phyloP scores from a whole-genome alignment of 2,888 invertebrate species.

The Acronicta psi region DNA sequence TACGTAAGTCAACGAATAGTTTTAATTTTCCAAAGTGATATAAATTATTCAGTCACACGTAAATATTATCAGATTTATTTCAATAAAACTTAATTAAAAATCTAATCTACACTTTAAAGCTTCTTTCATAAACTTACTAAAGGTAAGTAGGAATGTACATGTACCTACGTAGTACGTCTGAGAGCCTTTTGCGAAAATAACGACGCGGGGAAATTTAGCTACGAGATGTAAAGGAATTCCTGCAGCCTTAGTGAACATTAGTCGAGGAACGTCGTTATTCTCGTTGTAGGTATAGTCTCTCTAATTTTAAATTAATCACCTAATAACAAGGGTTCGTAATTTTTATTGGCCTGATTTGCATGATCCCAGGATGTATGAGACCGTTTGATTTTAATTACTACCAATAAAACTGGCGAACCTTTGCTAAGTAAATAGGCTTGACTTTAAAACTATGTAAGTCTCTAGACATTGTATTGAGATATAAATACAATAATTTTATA shows the following conservation, averaged over 20 bases:
- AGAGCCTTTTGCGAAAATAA: constrained; percentile 34
- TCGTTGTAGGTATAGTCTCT: constrained; percentile 32
- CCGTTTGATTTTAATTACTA: background rate
- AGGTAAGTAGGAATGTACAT: constrained; percentile 68
- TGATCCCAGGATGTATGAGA: background rate
- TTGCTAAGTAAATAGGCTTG: constrained; percentile 27
- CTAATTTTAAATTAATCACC: constrained; percentile 34
- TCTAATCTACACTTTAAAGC: constrained; percentile 81
- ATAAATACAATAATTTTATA: constrained; percentile 18
- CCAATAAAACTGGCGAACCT: constrained; percentile 16
- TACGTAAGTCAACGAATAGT: constrained; percentile 56
- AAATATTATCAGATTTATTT: constrained; percentile 64
- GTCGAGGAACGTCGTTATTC: constrained; percentile 25
- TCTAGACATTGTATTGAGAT: constrained; percentile 15
- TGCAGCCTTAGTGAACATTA: constrained; percentile 20
- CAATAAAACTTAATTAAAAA: constrained; percentile 60
- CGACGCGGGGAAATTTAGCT: constrained; percentile 9
- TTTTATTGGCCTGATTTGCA: constrained; percentile 20
- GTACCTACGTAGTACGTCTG: constrained; percentile 37
- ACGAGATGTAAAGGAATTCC: constrained; percentile 22
- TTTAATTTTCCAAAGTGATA: constrained; percentile 54
- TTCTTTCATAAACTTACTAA: constrained; percentile 78
- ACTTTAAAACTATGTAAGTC: background rate
- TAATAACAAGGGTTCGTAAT: constrained; percentile 32
- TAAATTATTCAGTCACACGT: constrained; percentile 70